Evolutionary conservation across 2,113 vertebrate genomes (phyloP).

Genomic region (Anser brachyrhynchus): DNA sequence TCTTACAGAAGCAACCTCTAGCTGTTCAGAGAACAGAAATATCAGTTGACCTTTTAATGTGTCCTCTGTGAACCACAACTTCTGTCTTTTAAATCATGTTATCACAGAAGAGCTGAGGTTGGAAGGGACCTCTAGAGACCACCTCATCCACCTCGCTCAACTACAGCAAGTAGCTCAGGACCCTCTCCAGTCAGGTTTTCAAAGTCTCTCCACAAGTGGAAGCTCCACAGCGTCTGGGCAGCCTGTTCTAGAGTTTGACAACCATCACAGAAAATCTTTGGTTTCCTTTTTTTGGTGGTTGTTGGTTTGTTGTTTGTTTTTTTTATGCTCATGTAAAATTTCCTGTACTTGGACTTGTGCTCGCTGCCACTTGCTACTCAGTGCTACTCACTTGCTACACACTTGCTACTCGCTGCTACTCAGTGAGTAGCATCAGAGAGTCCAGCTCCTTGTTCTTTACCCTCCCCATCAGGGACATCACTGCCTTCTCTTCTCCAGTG

Average conservation of each 20-base stretch:
- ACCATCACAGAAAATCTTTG: neutral
- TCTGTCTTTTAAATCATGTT: neutral
- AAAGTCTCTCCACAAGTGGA: neutral
- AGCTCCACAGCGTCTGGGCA: neutral
- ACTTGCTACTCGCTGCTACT: too few relatives aligned
- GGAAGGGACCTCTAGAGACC: neutral
- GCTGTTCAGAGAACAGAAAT: neutral
- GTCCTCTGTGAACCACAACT: neutral
- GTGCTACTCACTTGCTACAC: too few relatives aligned
- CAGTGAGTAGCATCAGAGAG: fast-evolving
- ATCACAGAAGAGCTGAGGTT: neutral
- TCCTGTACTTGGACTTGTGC: neutral
- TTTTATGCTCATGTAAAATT: neutral
- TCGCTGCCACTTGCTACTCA: neutral
- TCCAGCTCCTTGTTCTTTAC: neutral
- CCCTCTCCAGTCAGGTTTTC: neutral
- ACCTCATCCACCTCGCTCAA: neutral
- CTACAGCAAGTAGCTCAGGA: neutral
- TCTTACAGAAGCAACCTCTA: neutral
- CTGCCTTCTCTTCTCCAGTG: neutral
- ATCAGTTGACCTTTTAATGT: neutral
- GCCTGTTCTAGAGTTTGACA: neutral
- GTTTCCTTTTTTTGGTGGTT: too few relatives aligned
- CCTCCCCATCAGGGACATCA: neutral
- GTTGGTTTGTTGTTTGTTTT: neutral